A percentile compares a stretch with the other conserved stretches of the same genome.
These are phyloP conservation scores for Coenonympha arcania DNA, from an alignment of 2,888 invertebrate species.

Conservation along the genomic window DNA sequence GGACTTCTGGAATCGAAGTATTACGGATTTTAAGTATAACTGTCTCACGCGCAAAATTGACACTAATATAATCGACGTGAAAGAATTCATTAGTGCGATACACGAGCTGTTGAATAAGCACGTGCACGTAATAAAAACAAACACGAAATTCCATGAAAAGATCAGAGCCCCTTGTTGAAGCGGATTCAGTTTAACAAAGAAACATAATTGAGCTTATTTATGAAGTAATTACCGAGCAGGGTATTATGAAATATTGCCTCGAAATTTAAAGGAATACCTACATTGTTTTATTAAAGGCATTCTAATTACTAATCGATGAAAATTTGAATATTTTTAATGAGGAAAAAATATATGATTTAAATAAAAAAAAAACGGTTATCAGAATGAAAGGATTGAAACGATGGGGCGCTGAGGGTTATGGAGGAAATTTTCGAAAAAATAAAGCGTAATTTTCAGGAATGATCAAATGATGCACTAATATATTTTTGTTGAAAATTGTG, in stretches of 20 bases:
- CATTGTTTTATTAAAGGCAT: slow-evolving; percentile 30
- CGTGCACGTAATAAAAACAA: slow-evolving; percentile 35
- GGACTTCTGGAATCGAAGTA: too few species aligned
- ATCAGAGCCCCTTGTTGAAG: slow-evolving; percentile 29
- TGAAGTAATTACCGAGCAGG: slow-evolving; percentile 39
- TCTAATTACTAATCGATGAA: slow-evolving; percentile 37
- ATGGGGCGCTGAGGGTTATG: slow-evolving; percentile 24
- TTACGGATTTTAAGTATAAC: too few species aligned
- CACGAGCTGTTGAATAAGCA: slow-evolving; percentile 34
- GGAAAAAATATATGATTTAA: slow-evolving; percentile 34
- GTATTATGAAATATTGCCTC: slow-evolving; percentile 33
- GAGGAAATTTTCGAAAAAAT: slow-evolving; percentile 39
- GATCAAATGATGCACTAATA: slow-evolving; percentile 36
- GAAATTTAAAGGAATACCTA: slow-evolving; percentile 30
- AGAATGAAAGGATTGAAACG: slow-evolving; percentile 11
- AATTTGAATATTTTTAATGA: slow-evolving; percentile 32
- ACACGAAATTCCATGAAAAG: slow-evolving; percentile 35
- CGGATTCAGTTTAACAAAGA: slow-evolving; percentile 33
- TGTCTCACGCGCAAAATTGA: too few species aligned
- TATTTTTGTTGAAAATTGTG: slow-evolving; percentile 35
- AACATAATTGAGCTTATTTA: slow-evolving; percentile 45
- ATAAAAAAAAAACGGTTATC: slow-evolving; percentile 29
- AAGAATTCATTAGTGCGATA: slow-evolving; percentile 32
- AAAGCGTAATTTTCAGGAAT: slow-evolving; percentile 37
- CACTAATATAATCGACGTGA: too few species aligned